Evolutionary conservation across 2,113 vertebrate species (phyloP).

Genomic region (Oncorhynchus keta): DNA sequence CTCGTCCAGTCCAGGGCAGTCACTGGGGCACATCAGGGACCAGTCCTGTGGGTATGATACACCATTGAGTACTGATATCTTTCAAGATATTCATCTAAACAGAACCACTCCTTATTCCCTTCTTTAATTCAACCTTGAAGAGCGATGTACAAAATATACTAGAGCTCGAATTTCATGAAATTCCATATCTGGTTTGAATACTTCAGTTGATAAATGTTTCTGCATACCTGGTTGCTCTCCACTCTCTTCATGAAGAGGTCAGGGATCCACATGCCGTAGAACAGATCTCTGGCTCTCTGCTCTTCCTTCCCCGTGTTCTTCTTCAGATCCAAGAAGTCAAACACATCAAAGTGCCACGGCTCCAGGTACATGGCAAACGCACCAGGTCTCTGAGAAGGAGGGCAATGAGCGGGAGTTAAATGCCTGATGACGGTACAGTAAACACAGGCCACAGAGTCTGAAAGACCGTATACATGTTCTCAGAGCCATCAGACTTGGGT

Average conservation of each 20-base stretch:
- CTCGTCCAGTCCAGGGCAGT: constrained; percentile 91
- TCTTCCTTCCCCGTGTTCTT: constrained; percentile 98
- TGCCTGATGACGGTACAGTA: neutral
- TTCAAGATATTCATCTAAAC: neutral
- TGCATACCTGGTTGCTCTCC: constrained; percentile 87
- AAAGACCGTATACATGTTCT: neutral
- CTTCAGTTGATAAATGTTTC: neutral
- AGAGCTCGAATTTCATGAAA: neutral
- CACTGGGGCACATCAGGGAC: constrained; percentile 95
- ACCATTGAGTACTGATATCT: neutral
- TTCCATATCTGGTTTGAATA: neutral
- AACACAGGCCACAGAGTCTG: too few relatives aligned
- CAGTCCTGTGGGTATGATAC: constrained; percentile 79
- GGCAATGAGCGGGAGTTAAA: neutral
- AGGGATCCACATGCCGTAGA: constrained; percentile 96
- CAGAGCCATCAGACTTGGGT: constrained; percentile 12
- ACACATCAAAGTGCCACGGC: constrained; percentile 93
- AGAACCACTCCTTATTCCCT: neutral
- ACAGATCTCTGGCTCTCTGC: constrained; percentile 93
- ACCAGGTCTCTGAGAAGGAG: constrained; percentile 81
- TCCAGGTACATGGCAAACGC: constrained; percentile 97
- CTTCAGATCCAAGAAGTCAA: constrained; percentile 95
- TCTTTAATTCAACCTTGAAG: neutral
- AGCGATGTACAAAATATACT: neutral
- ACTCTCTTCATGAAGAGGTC: constrained; percentile 98